Conservation (phyloP, 1,140 invertebrate species). For the Cataglyphis hispanica region DNA sequence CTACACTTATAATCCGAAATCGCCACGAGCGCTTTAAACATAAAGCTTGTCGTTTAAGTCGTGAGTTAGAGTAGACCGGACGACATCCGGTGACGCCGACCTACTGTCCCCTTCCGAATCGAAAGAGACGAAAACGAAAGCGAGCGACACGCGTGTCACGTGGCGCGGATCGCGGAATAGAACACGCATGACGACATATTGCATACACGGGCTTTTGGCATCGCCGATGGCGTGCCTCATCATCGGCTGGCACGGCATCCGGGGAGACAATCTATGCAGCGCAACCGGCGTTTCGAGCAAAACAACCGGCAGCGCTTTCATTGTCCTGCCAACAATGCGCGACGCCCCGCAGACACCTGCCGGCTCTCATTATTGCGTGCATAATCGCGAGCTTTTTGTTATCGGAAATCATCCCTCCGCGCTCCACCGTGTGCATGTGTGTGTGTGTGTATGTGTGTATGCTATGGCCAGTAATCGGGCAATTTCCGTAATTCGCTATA, state of each 20-base stretch:
- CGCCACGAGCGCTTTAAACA: not conserved
- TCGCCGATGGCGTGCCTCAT: conserved; percentile 73
- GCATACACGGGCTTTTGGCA: conserved; percentile 77
- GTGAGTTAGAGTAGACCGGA: conserved; percentile 21
- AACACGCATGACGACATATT: conserved; percentile 81
- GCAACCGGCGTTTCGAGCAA: conserved; percentile 65
- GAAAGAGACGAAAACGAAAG: conserved; percentile 40
- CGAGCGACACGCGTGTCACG: conserved; percentile 68
- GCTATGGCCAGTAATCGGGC: conserved; percentile 66
- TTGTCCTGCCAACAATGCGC: conserved; percentile 78
- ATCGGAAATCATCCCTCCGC: conserved; percentile 74
- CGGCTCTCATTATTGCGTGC: conserved; percentile 79
- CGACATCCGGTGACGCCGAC: conserved; percentile 39
- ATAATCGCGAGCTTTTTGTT: conserved; percentile 83
- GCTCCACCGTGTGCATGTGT: not conserved
- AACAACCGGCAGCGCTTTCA: conserved; percentile 74
- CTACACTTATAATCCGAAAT: not conserved
- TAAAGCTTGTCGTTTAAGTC: conserved; percentile 4
- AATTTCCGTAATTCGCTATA: conserved; percentile 72
- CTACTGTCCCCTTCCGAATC: conserved; percentile 51
- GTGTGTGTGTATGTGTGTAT: not conserved
- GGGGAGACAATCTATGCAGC: conserved; percentile 71
- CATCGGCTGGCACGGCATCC: conserved; percentile 64
- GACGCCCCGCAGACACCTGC: conserved; percentile 80
- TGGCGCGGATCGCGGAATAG: conserved; percentile 52